Evolutionary conservation across 2,888 invertebrate species (phyloP).

Genomic region (Mongoloraphidia duomilia): DNA sequence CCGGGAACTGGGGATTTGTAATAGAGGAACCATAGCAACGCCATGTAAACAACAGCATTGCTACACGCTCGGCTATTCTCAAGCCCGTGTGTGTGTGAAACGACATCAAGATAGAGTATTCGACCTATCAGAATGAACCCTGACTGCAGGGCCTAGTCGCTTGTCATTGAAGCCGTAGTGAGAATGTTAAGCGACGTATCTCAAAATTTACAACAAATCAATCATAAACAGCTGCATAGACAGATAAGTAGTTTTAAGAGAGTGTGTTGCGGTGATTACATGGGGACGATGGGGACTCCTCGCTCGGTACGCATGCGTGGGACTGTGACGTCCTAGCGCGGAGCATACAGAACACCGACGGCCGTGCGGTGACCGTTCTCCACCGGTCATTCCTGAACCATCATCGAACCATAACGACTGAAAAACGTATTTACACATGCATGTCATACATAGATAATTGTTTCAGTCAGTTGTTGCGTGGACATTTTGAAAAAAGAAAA

Average conservation of each 20-base stretch:
- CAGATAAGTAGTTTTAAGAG: not conserved
- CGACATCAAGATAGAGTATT: no score
- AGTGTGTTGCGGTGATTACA: not conserved
- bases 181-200: not conserved
- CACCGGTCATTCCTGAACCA: slow-evolving; percentile 23
- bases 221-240: not conserved
- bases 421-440: no score
- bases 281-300: slow-evolving; percentile 12
- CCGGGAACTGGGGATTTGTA: no score
- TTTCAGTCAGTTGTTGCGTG: no score
- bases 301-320: slow-evolving; percentile 19
- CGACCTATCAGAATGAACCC: no score
- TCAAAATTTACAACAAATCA: not conserved
- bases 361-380: slow-evolving; percentile 23
- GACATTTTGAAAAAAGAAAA: no score
- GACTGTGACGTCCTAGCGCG: slow-evolving; percentile 26
- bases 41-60: no score
- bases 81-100: no score
- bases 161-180: not conserved
- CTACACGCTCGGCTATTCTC: no score
- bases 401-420: slow-evolving; percentile 50
- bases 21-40: no score
- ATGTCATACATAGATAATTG: no score
- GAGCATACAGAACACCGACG: slow-evolving; percentile 27
- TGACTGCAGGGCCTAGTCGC: no score